Conservation (phyloP, 2,113 vertebrate species). For the mouse (Mus musculus) region DNA sequence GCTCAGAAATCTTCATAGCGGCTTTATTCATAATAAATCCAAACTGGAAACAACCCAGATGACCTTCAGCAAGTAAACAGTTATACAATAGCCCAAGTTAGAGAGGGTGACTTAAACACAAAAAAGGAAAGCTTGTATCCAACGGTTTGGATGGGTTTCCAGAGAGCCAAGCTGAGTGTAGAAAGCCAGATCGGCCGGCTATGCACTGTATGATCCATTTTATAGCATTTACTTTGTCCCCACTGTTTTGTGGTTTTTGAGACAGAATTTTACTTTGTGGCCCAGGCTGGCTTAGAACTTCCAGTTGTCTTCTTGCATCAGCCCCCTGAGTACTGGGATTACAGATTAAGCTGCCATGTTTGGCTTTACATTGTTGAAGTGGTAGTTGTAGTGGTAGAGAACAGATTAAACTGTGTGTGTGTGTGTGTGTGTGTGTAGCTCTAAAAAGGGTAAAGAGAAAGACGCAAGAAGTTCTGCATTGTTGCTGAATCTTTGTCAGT, state of each 20-base stretch:
- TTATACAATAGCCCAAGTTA: background rate
- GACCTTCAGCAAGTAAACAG: background rate
- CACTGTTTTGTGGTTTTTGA: background rate
- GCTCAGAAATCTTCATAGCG: background rate
- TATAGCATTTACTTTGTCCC: background rate
- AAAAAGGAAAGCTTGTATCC: background rate
- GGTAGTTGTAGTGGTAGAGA: background rate
- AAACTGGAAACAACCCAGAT: background rate
- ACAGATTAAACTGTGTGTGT: background rate
- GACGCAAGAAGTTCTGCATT: background rate
- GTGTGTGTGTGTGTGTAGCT: background rate
- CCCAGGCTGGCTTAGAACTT: background rate
- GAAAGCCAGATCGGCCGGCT: background rate
- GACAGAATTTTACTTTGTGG: background rate
- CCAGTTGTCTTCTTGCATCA: background rate
- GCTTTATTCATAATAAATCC: conserved; percentile 22
- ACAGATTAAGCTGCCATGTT: background rate
- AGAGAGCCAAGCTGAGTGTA: background rate
- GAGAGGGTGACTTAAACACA: background rate
- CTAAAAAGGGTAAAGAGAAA: background rate
- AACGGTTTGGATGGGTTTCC: background rate
- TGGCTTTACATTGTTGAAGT: background rate
- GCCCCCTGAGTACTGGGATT: background rate
- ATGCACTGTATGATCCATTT: background rate
- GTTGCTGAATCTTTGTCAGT: background rate